Evolutionary conservation across 2,797 vertebrate species (phyloP).

Genomic region (Hypotaenidia okinawae): DNA sequence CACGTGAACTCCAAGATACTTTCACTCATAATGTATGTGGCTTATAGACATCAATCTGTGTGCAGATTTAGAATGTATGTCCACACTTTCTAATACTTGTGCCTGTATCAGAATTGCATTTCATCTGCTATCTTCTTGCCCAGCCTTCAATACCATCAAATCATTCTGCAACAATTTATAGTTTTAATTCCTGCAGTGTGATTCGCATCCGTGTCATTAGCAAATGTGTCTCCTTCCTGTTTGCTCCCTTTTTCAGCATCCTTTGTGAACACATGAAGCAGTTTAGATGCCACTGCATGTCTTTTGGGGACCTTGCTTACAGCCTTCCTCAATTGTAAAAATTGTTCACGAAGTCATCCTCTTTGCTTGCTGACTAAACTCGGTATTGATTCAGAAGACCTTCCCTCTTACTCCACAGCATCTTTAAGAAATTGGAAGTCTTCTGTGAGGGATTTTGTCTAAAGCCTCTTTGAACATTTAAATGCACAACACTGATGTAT

Average conservation of each 20-base stretch:
- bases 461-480: neutral
- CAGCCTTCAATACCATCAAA: neutral
- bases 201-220: neutral
- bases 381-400: neutral
- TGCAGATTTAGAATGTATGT: neutral
- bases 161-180: neutral
- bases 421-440: slow-evolving; percentile 8
- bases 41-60: neutral
- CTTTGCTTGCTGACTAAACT: neutral
- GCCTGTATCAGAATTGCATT: neutral
- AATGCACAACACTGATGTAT: neutral
- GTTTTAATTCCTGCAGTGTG: neutral
- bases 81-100: neutral
- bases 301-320: neutral
- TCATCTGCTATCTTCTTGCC: neutral
- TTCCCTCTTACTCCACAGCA: neutral
- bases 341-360: neutral
- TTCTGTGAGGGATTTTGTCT: neutral
- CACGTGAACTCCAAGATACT: neutral
- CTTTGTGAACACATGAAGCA: neutral
- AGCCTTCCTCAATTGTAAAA: neutral
- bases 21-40: neutral
- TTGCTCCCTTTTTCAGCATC: neutral
- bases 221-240: accelerated
- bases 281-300: neutral